Base-by-base conservation (phyloP, 2,113 vertebrate genomes). In the Leptobrachium ailaonicum region DNA sequence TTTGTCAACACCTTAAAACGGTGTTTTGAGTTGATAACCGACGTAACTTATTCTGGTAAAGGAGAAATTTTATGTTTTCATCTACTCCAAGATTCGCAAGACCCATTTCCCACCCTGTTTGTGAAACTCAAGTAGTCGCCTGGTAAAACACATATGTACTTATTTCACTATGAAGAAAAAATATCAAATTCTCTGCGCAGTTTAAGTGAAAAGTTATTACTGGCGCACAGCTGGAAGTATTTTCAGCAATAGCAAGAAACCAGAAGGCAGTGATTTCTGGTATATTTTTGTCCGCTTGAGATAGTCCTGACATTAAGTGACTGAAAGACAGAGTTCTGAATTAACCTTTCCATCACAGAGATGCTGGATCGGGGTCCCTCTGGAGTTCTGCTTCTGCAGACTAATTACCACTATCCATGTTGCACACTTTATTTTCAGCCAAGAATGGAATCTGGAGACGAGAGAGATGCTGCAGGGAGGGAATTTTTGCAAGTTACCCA, bases 241-340 rank as follows among this genome's bases (percentile, higher is more conserved):
- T 71, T 71, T 63, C 41, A 40, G 50, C 62, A 13, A 1, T 41
- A 12, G 45, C 60, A 75, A 64, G 60, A 75, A 40, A 66, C 60
- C 64, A 74, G 50, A 73, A 79, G 56, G 56, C 47, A 80, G 78
- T 80, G 50, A 80, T 80, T 68, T 80, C 40, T 80, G 41, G 78
- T 32, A 42, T 80, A 58, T 11, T 45, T 58, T 32, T 6, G 54
- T 60, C 63, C 60, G 64, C 60, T 73, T 63, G 75, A 83, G 62
- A 77, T 32, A n/a, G 69, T 44, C 32, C 20, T 83, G 79, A 75
- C 32, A 13, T 41, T 81, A 80, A 81, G 75, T 45, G 71, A 76
- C 62, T 58, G 75, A 76, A 74, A 83, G 53, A 41, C 32, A 45
- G 67, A 44, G 6, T 20, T 81, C 64, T 53, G 41, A 67, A 83